phyloP scores from a whole-genome alignment of 2,888 invertebrate species.

The Drosophila crucigera region DNA sequence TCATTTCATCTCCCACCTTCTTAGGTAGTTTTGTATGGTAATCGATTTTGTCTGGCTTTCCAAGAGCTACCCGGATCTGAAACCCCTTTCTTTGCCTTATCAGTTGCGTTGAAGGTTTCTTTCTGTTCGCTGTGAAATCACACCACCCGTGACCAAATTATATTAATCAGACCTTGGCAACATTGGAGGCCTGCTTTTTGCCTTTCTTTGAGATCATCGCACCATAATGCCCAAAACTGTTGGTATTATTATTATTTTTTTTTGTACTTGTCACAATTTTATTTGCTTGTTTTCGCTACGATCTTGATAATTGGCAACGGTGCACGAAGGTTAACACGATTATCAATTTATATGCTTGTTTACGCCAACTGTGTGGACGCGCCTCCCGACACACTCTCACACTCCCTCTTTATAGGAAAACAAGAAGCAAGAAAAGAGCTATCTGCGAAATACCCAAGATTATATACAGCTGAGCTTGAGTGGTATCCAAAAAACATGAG shows the following conservation, averaged over 20 bases:
- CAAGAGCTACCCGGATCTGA: slow-evolving; percentile 18
- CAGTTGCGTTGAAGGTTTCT: slow-evolving; percentile 1
- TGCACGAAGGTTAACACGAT: slow-evolving; percentile 66
- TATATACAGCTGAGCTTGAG: not conserved
- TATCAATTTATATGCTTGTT: slow-evolving; percentile 73
- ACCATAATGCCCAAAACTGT: slow-evolving; percentile 8
- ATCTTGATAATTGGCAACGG: slow-evolving; percentile 55
- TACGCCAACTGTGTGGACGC: slow-evolving; percentile 61
- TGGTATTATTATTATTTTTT: slow-evolving; percentile 9
- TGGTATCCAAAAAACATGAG: not conserved
- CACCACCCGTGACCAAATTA: slow-evolving; percentile 30
- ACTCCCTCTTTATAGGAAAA: not conserved
- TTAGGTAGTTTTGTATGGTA: not conserved
- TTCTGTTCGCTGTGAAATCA: slow-evolving; percentile 30
- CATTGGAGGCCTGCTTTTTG: slow-evolving; percentile 35
- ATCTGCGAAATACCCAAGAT: not conserved
- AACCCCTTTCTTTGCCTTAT: slow-evolving; percentile 31
- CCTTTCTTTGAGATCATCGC: slow-evolving; percentile 32
- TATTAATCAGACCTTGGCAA: slow-evolving; percentile 74
- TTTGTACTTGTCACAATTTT: slow-evolving; percentile 41
- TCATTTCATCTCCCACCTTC: not conserved
- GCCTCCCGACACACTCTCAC: slow-evolving; percentile 50
- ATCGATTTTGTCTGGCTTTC: not conserved
- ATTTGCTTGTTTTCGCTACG: slow-evolving; percentile 63
- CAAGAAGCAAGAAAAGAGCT: not conserved